Base-by-base conservation (phyloP, 2,113 vertebrate genomes). In the Isurus oxyrinchus region DNA sequence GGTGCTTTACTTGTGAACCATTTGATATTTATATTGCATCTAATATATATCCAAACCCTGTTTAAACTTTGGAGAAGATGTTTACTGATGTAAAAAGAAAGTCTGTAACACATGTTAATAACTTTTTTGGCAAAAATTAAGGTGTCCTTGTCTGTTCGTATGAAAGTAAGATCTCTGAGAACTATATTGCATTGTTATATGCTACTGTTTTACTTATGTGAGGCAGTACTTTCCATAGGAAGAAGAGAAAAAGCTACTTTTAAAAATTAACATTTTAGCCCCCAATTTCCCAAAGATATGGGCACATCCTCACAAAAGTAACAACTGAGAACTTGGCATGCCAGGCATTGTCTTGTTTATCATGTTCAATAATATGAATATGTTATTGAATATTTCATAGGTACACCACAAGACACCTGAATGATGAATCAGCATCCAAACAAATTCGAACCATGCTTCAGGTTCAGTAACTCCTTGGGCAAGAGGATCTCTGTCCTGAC, bases 341-440 rank as follows among this genome's bases (percentile, higher is more conserved):
- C 63, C 2, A 14, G 10, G 25, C 44, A 72, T 76, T 49, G 27
- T 76, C 21, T 66, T 94, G 88, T 49, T 67, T 21, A 69, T 21
- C 40, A 27, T 49, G 40, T 95, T 67, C 40, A 53, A 69, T 53
- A 69, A 53, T 53, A 72, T 49, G 66, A 49, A 49, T 27, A 49
- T 76, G 31, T 53, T 95, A 67, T 63, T 91, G 57, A 81, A 66
- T 55, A 67, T 81, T 88, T 96, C 96, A 72, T 97, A 99, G 99
- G 98, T 99, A 99, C 98, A 99, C 99, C 98, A 99, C 99, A 96
- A 99, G 99, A 98, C 99, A 99, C 98, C 98, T 99, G 98, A 99
- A 99, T 91, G 99, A 99, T 79, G 99, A 99, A 97, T 99, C 99
- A 67, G 99, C 99, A 98, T 99, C 99, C 79, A 99, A 99, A 98